Base-by-base conservation (phyloP, 2,888 invertebrate genomes). In the Norana najaformis region DNA sequence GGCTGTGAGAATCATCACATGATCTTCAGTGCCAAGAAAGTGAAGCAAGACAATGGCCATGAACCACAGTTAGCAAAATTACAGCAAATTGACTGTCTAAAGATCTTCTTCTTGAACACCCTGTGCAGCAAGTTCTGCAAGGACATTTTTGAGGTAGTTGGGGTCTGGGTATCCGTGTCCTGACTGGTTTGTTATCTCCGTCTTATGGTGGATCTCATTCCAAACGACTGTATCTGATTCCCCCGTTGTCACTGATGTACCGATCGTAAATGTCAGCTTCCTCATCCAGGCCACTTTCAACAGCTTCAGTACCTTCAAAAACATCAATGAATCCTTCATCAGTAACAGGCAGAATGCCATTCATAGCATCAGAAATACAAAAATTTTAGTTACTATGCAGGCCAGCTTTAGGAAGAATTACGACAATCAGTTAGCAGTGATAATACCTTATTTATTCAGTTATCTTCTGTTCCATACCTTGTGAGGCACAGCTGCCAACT, bases 141-240 rank as follows among this genome's bases (percentile, higher is more conserved):
- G 93, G 34, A 96, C 96, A 92, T 96, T 96, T 93, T 96, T 96
- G 92, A 97, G 95, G 95, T 97, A 97, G 91, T 96, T 96, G 8
- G 96, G 96, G 95, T 97, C 97, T 4, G 97, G 97, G 95, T 97
- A 97, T 53, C 94, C 94, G 90, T 94, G 94, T 0, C 94, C 94
- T 0, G 92, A 92, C 92, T 94, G 93, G 36, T 93, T 92, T 92
- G 97, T 97, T 92, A 93, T 92, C 96, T 91, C 95, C 89, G 97
- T 97, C 95, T 97, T 97, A 94, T 97, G 97, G 93, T 97, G 97
- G 91, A 97, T 97, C 93, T 96, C 97, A 94, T 97, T 97, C 98
- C 98, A 98, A 88, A 97, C 96, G 90, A 98, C 97, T 91, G 98
- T 97, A 95, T 98, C 97, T 94, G 97, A 97, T 93, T 97, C 96